Base-by-base conservation (phyloP, 2,797 vertebrate species). In the Sciaenops ocellatus region DNA sequence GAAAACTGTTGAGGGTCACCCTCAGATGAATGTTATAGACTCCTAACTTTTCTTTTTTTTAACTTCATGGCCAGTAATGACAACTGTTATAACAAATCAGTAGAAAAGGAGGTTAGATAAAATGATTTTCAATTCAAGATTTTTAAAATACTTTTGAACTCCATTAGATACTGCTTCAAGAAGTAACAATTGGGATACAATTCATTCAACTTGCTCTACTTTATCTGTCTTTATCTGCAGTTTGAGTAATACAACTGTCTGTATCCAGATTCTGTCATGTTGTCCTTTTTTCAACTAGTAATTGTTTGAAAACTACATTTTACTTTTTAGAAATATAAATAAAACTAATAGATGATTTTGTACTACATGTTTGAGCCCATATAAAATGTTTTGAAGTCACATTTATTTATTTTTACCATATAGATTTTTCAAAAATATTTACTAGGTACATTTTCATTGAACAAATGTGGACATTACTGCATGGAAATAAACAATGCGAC, bases 381-480 rank as follows among this genome's bases (percentile, higher is more conserved):
- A 93, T 92, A 93, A 94, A 95, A 93, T 94, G 86, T 95, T 93
- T 96, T 95, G 94, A 96, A 96, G 92, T 89, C 83, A 76, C 64
- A 90, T 90, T 95, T 97, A 95, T 97, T 98, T 97, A 97, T 98
- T 94, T 97, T 97, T 96, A 96, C 95, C 96, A 95, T 96, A 97
- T 97, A 96, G 94, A 96, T 96, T 97, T 97, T 96, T 92, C 69
- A 96, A 95, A 94, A 95, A 80, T 94, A 96, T 97, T 96, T 97
- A 96, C 95, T 96, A 96, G 88, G 75, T 92, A 96, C 94, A 97
- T 95, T 94, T 97, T 96, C 96, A 97, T 95, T 96, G 93, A 96
- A 96, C 94, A 95, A 93, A 94, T 95, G 94, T 96, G 97, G 96
- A 96, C 92, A 52, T 93, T 91, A 95, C 93, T 97, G 96, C 96